Conservation (phyloP, 2,888 invertebrate species). For the Hirtodrosophila duncani region DNA sequence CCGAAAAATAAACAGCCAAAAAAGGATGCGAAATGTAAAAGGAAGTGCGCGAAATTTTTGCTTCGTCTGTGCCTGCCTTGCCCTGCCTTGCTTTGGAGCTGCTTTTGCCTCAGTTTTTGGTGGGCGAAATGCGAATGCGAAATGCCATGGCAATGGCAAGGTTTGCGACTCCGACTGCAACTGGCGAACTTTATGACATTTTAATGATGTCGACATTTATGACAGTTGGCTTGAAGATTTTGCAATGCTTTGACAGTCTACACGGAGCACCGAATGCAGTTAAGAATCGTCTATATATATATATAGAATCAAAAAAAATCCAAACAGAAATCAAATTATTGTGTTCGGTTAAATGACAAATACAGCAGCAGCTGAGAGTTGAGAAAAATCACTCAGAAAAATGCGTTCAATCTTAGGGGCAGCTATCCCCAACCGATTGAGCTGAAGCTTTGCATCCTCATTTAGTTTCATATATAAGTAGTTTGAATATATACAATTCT, state of each 20-base stretch:
- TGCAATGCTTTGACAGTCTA: conserved; percentile 49
- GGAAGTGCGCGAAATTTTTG: conserved; percentile 65
- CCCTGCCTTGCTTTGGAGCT: not conserved
- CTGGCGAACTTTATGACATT: conserved; percentile 57
- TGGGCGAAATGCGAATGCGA: conserved; percentile 8
- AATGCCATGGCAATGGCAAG: conserved; percentile 12
- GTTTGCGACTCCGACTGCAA: not conserved
- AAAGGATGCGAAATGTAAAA: conserved; percentile 64
- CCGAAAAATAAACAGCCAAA: conserved; percentile 55
- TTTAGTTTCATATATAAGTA: too few species aligned
- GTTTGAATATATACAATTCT: too few species aligned
- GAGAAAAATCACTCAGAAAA: too few species aligned
- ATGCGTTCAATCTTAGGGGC: too few species aligned
- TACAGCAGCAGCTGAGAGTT: too few species aligned
- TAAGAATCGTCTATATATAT: too few species aligned
- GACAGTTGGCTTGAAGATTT: conserved; percentile 61
- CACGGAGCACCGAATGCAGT: not conserved
- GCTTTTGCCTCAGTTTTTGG: not conserved
- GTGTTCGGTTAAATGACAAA: too few species aligned
- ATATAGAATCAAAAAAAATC: not conserved
- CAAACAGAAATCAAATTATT: not conserved
- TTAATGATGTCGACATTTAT: conserved; percentile 68
- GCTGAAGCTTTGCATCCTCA: too few species aligned
- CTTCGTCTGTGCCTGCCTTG: conserved; percentile 39
- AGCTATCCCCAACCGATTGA: too few species aligned